Evolutionary conservation across 2,113 vertebrate genomes (phyloP), one percentile per base, ranked within the genome.

Genomic region (Odontophorus gujanensis): DNA sequence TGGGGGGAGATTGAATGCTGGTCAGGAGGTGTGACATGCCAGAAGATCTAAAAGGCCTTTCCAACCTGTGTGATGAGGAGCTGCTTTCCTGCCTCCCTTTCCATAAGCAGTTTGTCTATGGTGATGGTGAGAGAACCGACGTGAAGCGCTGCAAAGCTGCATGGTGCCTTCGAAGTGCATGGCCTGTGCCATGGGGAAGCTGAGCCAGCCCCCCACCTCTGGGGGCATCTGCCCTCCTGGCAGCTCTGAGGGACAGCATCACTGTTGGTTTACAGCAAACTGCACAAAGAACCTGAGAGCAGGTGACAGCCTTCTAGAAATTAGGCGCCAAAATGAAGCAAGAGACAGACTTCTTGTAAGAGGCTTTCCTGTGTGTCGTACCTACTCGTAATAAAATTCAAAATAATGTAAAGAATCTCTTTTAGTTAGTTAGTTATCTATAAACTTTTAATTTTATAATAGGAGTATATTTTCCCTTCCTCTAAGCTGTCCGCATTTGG

Each of bases 1-100:
- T 90, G 11, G 68, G 89, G 93, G 61, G 61, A 92, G 79, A 91
- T 85, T 42, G 87, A 89, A 74, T 57, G 47, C 75, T 79, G 63
- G 48, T 50, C 62, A 65, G 69, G 62, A 96, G 24, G 38, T 53
- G 16, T 25, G 7, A 40, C 5, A 47, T 26, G 61, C 43, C 95
- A 1, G 13, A 92, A 51, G 47, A 36, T 62, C 43, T n/a, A 81
- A 66, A 26, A 85, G 61, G 59, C 76, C 88, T 87, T 81, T 51
- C 57, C 43, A 25, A 26, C 58, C 68, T 30, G 59, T 55, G 32
- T 73, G 72, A n/a, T 0, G 0, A 91, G 67, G 57, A 74, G 13
- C 38, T 58, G n/a, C 32, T 84, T 65, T 43, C 67, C 67, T 17
- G 61, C 45, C 63, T 24, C 38, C 26, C 15, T 40, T 66, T 43